These are phyloP conservation scores for Semnopithecus entellus DNA, from an alignment of 2,113 vertebrate genomes.

Conservation along the genomic window DNA sequence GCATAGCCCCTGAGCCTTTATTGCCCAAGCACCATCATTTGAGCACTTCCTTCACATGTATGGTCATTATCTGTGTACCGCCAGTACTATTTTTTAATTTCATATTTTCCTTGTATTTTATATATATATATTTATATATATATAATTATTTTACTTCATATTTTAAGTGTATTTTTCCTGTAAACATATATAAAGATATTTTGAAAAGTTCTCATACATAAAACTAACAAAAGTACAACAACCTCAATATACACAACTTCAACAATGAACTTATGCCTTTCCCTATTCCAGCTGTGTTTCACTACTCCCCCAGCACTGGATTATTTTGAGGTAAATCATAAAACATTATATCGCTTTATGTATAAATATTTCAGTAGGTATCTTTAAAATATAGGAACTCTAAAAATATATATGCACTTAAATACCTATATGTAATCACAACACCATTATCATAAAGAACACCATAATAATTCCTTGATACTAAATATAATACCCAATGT, in stretches of 20 bases:
- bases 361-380: not conserved
- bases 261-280: not conserved
- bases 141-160: too few species aligned
- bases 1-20: accelerated
- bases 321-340: not conserved
- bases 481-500: not conserved
- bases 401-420: not conserved
- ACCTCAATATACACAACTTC: not conserved
- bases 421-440: not conserved
- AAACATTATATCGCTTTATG: not conserved
- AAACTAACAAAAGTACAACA: not conserved
- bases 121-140: too few species aligned
- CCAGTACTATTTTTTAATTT: not conserved
- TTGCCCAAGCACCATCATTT: too few species aligned
- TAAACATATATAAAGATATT: not conserved
- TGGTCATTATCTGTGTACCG: too few species aligned
- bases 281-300: too few species aligned
- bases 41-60: not conserved
- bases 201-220: not conserved
- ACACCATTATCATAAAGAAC: not conserved
- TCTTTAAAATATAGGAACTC: not conserved
- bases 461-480: not conserved
- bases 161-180: not conserved
- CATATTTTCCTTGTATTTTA: not conserved
- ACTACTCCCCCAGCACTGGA: not conserved